phyloP scores from a whole-genome alignment of 2,888 invertebrate genomes.

The Branchellion lobata region DNA sequence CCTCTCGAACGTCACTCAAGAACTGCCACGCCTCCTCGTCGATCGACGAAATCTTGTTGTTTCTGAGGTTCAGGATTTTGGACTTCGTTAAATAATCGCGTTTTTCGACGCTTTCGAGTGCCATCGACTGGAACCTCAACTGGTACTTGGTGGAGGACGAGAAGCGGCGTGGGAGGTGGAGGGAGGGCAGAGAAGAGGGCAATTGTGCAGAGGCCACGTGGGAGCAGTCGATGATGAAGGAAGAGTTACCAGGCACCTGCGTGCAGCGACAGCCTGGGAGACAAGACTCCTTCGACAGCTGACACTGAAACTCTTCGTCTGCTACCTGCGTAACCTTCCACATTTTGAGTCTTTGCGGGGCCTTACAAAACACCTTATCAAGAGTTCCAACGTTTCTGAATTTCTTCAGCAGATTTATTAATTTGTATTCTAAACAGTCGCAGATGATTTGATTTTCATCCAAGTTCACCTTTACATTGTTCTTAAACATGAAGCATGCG shows the following conservation, averaged over 20 bases:
- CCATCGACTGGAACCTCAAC: constrained; percentile 8
- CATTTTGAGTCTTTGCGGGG: background rate
- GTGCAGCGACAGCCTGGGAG: background rate
- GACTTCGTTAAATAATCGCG: constrained; percentile 28
- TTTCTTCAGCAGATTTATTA: background rate
- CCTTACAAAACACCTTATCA: background rate
- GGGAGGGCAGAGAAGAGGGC: constrained; percentile 14
- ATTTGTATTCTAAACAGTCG: constrained; percentile 36
- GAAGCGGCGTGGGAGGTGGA: background rate
- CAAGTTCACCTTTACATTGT: background rate
- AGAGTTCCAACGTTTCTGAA: background rate
- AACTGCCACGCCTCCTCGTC: background rate
- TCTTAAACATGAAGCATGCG: background rate
- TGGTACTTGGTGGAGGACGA: constrained; percentile 3
- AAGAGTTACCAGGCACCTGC: constrained; percentile 2
- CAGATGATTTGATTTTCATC: background rate
- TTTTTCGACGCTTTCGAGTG: background rate
- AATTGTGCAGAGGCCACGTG: background rate
- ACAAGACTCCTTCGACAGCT: background rate
- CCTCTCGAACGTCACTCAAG: background rate
- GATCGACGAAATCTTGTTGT: constrained; percentile 22
- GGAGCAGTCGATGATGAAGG: constrained; percentile 11
- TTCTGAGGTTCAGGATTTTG: constrained; percentile 7
- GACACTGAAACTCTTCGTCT: constrained; percentile 21
- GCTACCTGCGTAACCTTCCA: background rate